Conservation (phyloP, 2,888 invertebrate genomes). For the Hemicrepidius hirtus region DNA sequence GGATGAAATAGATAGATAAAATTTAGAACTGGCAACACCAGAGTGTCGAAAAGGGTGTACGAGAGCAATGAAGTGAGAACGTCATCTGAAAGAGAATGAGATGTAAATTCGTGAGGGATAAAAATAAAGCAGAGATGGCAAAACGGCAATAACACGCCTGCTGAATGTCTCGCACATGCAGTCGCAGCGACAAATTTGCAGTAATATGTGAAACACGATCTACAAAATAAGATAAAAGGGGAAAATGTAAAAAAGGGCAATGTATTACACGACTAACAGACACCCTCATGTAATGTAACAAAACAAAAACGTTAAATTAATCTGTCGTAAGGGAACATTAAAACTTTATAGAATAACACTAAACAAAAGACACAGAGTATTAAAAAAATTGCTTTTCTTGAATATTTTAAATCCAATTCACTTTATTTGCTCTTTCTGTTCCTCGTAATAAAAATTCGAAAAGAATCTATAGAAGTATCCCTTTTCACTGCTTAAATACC, state of each 20-base stretch:
- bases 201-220: constrained; percentile 7
- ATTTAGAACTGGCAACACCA: constrained; percentile 47
- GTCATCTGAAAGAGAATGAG: constrained; percentile 58
- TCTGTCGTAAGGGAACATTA: too few species aligned
- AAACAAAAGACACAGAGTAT: too few species aligned
- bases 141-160: constrained; percentile 53
- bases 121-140: constrained; percentile 56
- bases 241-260: background rate
- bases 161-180: constrained; percentile 53
- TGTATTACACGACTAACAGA: background rate
- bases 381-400: too few species aligned
- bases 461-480: background rate
- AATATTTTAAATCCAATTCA: too few species aligned
- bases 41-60: constrained; percentile 36
- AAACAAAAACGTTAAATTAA: too few species aligned
- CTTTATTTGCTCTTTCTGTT: too few species aligned
- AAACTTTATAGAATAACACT: too few species aligned
- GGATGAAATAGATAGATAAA: constrained; percentile 57
- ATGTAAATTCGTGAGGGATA: constrained; percentile 64
- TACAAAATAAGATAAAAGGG: constrained; percentile 21
- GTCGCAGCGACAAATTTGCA: constrained; percentile 19
- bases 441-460: too few species aligned
- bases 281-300: too few species aligned
- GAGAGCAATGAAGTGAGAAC: constrained; percentile 58
- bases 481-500: background rate